Conservation (phyloP, 2,888 invertebrate genomes). For the Cataglyphis rosenhaueri region DNA sequence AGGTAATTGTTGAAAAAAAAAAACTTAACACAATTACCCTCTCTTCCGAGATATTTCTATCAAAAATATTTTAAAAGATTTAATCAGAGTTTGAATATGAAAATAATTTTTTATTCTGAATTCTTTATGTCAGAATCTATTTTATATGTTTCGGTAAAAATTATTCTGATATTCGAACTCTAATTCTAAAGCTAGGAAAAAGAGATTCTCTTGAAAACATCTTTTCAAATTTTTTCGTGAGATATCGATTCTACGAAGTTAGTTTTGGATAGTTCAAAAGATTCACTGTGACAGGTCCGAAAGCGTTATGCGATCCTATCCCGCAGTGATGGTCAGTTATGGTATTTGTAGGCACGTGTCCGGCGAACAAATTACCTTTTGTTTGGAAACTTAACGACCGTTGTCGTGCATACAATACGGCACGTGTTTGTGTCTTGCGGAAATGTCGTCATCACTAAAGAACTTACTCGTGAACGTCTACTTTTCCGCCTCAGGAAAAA, state of each 20-base stretch:
- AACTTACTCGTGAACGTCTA: neutral
- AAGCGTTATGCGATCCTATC: conserved; percentile 75
- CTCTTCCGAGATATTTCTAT: neutral
- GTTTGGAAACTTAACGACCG: conserved; percentile 79
- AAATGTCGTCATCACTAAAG: neutral
- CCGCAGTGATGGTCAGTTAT: conserved; percentile 72
- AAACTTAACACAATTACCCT: neutral
- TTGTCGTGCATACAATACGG: neutral
- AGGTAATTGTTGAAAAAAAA: neutral
- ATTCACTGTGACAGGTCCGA: conserved; percentile 74
- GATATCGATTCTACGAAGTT: conserved; percentile 82
- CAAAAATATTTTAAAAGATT: neutral
- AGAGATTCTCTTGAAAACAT: conserved; percentile 59
- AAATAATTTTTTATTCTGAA: too few relatives aligned
- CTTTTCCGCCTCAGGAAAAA: neutral
- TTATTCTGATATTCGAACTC: conserved; percentile 35
- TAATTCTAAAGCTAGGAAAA: conserved; percentile 15
- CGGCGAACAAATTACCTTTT: conserved; percentile 83
- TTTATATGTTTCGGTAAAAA: neutral
- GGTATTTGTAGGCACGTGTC: conserved; percentile 81
- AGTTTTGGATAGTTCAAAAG: conserved; percentile 74
- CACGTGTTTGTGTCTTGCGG: conserved; percentile 1
- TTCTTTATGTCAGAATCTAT: too few relatives aligned
- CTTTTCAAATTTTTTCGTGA: conserved; percentile 78
- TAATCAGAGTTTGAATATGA: neutral